These are phyloP conservation scores for Merops nubicus DNA, from an alignment of 2,113 vertebrate species.

Conservation along the genomic window DNA sequence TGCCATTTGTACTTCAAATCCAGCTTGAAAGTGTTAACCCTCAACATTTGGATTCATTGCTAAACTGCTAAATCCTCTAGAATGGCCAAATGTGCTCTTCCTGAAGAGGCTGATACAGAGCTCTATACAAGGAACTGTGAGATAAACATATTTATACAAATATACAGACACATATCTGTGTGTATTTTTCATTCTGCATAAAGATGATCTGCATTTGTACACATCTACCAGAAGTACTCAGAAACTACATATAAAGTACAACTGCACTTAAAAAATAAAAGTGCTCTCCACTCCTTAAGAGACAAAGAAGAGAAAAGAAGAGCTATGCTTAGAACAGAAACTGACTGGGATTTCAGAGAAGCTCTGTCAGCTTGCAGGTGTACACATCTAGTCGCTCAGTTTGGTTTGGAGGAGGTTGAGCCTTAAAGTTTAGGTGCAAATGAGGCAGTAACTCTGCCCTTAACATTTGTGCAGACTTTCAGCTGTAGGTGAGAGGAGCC, in stretches of 20 bases:
- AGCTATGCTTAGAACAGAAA: neutral
- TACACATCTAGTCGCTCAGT: no score
- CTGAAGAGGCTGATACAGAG: neutral
- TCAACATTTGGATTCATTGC: neutral
- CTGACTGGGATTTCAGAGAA: neutral
- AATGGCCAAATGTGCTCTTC: neutral
- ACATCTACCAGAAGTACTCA: neutral
- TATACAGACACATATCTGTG: fast-evolving
- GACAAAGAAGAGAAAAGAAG: neutral
- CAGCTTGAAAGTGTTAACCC: neutral
- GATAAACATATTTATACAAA: neutral
- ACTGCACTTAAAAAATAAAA: neutral
- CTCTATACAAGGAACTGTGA: neutral
- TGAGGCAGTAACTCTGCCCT: neutral
- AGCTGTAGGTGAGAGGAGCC: neutral
- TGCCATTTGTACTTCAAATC: neutral
- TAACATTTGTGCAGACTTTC: neutral
- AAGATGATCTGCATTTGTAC: neutral
- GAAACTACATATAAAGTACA: neutral
- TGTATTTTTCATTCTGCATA: neutral
- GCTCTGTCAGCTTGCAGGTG: neutral
- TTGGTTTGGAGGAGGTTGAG: neutral
- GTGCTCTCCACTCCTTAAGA: neutral
- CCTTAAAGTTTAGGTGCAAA: neutral
- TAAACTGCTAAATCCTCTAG: neutral